phyloP scores from a whole-genome alignment of 2,888 invertebrate species.

The Calliphora vomitoria region DNA sequence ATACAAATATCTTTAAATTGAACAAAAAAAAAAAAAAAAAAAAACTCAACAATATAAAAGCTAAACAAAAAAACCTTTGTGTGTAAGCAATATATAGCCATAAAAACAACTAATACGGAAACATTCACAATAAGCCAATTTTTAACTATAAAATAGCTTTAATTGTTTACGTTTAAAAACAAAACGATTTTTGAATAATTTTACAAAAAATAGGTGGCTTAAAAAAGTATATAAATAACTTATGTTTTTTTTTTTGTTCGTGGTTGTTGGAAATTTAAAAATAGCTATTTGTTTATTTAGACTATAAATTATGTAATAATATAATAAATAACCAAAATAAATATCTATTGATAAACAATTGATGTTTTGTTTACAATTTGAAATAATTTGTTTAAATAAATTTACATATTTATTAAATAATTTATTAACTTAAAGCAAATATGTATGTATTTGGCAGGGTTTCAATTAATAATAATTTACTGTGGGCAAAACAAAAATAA shows the following conservation, averaged over 20 bases:
- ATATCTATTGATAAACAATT: neutral
- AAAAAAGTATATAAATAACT: neutral
- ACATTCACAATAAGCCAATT: constrained; percentile 7
- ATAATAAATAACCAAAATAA: constrained; percentile 20
- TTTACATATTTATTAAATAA: neutral
- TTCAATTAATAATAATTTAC: neutral
- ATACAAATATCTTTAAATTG: neutral
- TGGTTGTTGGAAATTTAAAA: neutral
- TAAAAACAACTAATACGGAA: constrained; percentile 12
- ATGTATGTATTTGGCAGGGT: neutral
- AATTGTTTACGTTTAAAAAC: neutral
- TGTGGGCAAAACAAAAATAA: neutral
- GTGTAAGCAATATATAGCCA: neutral
- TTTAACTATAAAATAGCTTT: neutral
- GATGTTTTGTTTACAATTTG: neutral
- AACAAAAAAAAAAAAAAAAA: too few species aligned
- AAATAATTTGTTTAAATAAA: neutral
- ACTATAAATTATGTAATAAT: constrained; percentile 10
- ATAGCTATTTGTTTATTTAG: neutral
- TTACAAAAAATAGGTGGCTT: neutral
- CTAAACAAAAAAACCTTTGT: too few species aligned
- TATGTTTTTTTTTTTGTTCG: neutral
- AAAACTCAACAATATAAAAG: neutral
- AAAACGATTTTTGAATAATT: neutral
- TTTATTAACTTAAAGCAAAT: neutral